Evolutionary conservation across 2,888 invertebrate species (phyloP).

Genomic region (Sympetrum striolatum): DNA sequence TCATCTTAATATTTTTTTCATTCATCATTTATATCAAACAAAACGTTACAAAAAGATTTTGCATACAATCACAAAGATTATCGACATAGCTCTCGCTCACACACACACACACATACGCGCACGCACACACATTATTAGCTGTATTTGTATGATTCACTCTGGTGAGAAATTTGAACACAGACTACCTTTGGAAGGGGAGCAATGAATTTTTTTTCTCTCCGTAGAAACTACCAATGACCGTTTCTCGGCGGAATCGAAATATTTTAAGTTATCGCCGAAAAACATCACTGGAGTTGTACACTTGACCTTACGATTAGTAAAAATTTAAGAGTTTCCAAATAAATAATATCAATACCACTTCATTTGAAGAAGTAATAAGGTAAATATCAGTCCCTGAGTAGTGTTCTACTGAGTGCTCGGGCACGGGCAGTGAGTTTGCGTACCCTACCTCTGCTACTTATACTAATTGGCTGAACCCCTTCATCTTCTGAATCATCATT

Average conservation of each 20-base stretch:
- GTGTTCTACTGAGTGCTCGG: constrained; percentile 61
- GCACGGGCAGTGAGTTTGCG: constrained; percentile 83
- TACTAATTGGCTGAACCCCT: constrained; percentile 59
- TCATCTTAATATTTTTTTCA: neutral
- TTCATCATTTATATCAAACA: constrained; percentile 38
- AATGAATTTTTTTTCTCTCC: neutral
- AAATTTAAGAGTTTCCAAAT: constrained; percentile 12
- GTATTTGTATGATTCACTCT: constrained; percentile 12
- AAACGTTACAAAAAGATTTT: constrained; percentile 36
- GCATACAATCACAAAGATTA: constrained; percentile 25
- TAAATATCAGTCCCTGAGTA: constrained; percentile 60
- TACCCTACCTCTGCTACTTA: constrained; percentile 84
- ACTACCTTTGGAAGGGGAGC: constrained; percentile 43
- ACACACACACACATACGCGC: neutral
- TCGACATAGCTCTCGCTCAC: constrained; percentile 23
- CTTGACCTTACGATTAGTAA: neutral
- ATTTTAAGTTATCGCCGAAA: neutral
- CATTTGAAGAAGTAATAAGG: constrained; percentile 37
- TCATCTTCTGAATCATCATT: constrained; percentile 50
- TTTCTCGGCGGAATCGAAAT: constrained; percentile 3
- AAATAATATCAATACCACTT: constrained; percentile 31
- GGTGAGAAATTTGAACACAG: constrained; percentile 33
- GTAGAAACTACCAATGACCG: constrained; percentile 10
- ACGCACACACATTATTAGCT: neutral
- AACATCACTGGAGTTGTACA: constrained; percentile 28